A percentile compares a stretch with the other conserved stretches of the same genome.
phyloP scores from a whole-genome alignment of 2,797 vertebrate genomes.

The Epinephelus malabaricus region DNA sequence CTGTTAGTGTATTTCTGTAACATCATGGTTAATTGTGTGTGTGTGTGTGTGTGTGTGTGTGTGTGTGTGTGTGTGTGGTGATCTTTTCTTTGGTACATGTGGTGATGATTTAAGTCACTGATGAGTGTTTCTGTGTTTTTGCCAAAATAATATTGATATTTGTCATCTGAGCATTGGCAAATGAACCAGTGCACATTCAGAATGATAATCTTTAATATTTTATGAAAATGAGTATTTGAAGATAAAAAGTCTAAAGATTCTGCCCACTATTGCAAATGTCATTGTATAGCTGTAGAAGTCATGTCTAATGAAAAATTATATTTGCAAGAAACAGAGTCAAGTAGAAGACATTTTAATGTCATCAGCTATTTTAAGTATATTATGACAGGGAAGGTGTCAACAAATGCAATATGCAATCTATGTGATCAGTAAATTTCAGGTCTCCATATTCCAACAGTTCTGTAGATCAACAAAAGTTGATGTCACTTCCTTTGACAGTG shows the following conservation, averaged over 20 bases:
- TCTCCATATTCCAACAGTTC: slow-evolving; percentile 63
- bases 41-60: too few relatives aligned
- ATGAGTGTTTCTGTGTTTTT: slow-evolving; percentile 86
- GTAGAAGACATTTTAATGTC: slow-evolving; percentile 16
- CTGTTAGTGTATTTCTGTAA: slow-evolving; percentile 85
- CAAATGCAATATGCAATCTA: slow-evolving; percentile 79
- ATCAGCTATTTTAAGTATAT: slow-evolving; percentile 43
- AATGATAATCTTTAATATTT: slow-evolving; percentile 46
- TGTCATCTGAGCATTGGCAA: slow-evolving; percentile 70
- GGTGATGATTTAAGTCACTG: slow-evolving; percentile 78
- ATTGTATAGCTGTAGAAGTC: slow-evolving; percentile 26
- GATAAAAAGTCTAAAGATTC: slow-evolving; percentile 45
- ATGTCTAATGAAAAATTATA: slow-evolving; percentile 32
- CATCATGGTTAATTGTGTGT: slow-evolving; percentile 75
- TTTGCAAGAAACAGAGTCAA: slow-evolving; percentile 46
- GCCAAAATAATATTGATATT: slow-evolving; percentile 85
- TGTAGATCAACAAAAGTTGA: slow-evolving; percentile 45
- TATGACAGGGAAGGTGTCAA: slow-evolving; percentile 51
- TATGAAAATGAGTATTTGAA: slow-evolving; percentile 46
- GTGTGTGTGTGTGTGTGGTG: slow-evolving; percentile 72
- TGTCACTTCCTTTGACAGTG: slow-evolving; percentile 65
- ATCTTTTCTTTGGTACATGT: slow-evolving; percentile 57
- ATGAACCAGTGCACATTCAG: slow-evolving; percentile 51
- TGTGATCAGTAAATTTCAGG: slow-evolving; percentile 62
- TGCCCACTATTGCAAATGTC: slow-evolving; percentile 18